Evolutionary conservation across 2,113 vertebrate genomes (phyloP), one percentile per base, ranked within the genome.

Genomic region (Toxostoma redivivum): DNA sequence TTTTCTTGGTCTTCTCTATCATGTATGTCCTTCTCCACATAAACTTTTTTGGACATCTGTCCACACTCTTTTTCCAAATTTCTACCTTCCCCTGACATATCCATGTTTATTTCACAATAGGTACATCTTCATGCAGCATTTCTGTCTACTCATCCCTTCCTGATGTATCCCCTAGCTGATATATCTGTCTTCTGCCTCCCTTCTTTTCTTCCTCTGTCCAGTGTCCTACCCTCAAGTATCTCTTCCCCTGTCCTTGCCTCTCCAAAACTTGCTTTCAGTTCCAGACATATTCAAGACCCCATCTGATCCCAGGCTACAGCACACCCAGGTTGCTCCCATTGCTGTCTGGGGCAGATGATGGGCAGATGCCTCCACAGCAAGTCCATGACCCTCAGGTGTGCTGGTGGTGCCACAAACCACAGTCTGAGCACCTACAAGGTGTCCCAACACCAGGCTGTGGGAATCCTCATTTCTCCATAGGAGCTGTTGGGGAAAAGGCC

Each of bases 401-500:
- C 37, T 62, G 61, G 4, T 35, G 30, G 9, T 35, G 61, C 37
- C 50, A 66, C 35, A 15, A 45, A 69, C 37, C 20, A 5, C 8
- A 4, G 8, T 27, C 30, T 33, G 25, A 66, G n/a, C 25, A 48
- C 3, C 35, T 76, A 6, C 45, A 70, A 38, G 8, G 5, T 61
- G 12, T 78, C 8, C 38, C 8, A 11, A 42, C 18, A 50, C n/a
- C 42, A 57, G 42, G 60, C 5, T 0, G 0, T 27, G 9, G n/a
- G 48, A 74, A 81, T 7, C 1, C 11, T 20, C 25, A 15, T 30
- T 16, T 91, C 15, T 81, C 50, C 51, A 35, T 0, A 0, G 0
- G 3, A 80, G 38, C 37, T 69, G 13, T 61, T 15, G n/a, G 42
- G 37, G 57, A 72, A 37, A 9, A 33, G 14, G 5, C 2, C 12